Base-by-base conservation (phyloP, 2,888 invertebrate species). In the Pomacea canaliculata region DNA sequence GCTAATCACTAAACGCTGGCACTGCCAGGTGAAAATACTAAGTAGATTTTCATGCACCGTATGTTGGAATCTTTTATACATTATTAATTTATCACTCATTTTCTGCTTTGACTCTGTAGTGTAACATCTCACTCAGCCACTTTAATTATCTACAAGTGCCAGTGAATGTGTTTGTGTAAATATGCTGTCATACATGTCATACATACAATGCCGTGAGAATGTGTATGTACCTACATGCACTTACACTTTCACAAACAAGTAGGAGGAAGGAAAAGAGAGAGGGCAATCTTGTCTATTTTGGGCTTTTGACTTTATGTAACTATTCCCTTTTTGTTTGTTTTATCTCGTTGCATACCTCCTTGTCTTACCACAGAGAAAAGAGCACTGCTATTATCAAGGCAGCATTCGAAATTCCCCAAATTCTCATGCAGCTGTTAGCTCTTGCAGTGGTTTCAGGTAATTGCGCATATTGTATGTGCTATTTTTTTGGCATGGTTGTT, bases 371-470 rank as follows among this genome's bases (percentile, higher is more conserved):
- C 83, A 87, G 86, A 79, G 77, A 70, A 71, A 72, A 56, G 78
- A 83, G 49, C 86, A 93, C 78, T 95, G 95, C 88, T 94, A 93
- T 89, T 95, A 95, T 89, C 94, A 93, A 76, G 95, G 95, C 48
- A 92, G 91, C 78, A 92, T 95, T 18, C 91, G 92, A 78, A 94
- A 93, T 27, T 94, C 94, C 87, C 91, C 92, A n/a, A 90, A 92
- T 79, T 95, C 95, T 46, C 91, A 92, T 65, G 95, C 95, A 19
- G 93, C 94, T 46, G 94, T 95, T 81, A 95, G 94, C 83, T 92
- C 95, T 65, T 95, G 95, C 90, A 93, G 94, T 87, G 95, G 95
- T 89, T 94, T 95, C 78, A 86, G 94, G 95, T 95, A 91, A 93
- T 93, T 92, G 59, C 7, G 4, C 59, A 56, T 56, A 10, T 56